Evolutionary conservation across 1,140 invertebrate genomes (phyloP).

Genomic region (Bombus vancouverensis): DNA sequence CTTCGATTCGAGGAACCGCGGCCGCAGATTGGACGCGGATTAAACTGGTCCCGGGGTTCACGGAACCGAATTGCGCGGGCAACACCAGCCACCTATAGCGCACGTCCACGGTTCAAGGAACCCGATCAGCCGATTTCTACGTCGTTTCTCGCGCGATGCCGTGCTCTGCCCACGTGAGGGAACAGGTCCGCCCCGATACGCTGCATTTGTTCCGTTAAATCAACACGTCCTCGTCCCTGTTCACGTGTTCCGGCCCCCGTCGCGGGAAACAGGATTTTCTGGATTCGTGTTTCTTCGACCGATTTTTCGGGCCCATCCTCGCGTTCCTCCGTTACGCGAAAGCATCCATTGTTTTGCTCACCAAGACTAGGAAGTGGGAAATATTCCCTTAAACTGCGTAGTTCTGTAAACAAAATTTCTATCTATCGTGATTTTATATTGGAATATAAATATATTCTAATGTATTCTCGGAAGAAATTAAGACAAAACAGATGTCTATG

Average conservation of each 20-base stretch:
- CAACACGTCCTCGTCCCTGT: conserved; percentile 38
- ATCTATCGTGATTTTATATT: neutral
- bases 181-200: conserved; percentile 54
- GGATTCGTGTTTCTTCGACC: conserved; percentile 28
- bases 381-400: no score
- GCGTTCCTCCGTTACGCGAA: neutral
- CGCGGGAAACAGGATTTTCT: conserved; percentile 53
- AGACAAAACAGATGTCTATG: no score
- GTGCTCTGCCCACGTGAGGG: conserved; percentile 24
- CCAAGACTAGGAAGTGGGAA: no score
- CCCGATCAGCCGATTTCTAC: conserved; percentile 52
- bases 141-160: conserved; percentile 39
- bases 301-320: conserved; percentile 12
- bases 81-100: conserved; percentile 46
- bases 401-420: no score
- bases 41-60: conserved; percentile 54
- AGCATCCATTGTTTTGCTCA: conserved; percentile 18
- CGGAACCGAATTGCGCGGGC: conserved; percentile 52
- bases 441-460: no score
- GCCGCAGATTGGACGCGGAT: conserved; percentile 47
- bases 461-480: neutral
- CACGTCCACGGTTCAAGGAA: conserved; percentile 55
- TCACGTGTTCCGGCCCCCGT: neutral
- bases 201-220: conserved; percentile 55
- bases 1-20: conserved; percentile 48